These are phyloP conservation scores for Tholera decimalis DNA, from an alignment of 2,888 invertebrate species.

Conservation along the genomic window DNA sequence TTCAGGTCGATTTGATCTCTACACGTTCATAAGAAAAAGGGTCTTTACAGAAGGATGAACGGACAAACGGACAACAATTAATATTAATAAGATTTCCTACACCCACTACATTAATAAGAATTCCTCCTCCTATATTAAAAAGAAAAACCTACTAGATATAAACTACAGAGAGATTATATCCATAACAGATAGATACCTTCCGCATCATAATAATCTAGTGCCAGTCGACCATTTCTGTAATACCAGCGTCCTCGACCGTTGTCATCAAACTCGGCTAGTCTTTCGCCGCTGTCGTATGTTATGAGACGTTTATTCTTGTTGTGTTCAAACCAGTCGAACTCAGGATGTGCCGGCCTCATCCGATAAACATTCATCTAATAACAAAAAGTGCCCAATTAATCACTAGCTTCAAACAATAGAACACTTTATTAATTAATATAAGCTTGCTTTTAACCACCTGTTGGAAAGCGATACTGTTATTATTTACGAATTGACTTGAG, in stretches of 20 bases:
- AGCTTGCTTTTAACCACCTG: no score
- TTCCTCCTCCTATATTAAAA: no score
- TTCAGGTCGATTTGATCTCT: no score
- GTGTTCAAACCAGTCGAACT: constrained; percentile 87
- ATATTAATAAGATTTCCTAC: no score
- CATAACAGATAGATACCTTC: constrained; percentile 75
- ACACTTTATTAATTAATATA: no score
- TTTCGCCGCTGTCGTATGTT: constrained; percentile 82
- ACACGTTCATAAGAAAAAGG: no score
- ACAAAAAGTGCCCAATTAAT: neutral
- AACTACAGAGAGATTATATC: neutral
- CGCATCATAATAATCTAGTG: constrained; percentile 85
- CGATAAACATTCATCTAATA: constrained; percentile 86
- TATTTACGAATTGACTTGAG: no score
- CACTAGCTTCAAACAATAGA: neutral
- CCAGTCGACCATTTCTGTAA: constrained; percentile 82
- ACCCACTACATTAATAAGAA: no score
- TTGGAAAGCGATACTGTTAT: no score
- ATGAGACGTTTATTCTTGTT: constrained; percentile 81
- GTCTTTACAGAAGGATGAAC: no score
- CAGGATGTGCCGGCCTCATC: constrained; percentile 86
- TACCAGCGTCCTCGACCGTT: constrained; percentile 83
- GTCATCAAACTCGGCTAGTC: constrained; percentile 83
- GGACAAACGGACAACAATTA: no score
- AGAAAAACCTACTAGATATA: neutral